A percentile compares a stretch with the other conserved stretches of the same genome.
Conservation (phyloP, 2,113 vertebrate genomes). For the Willisornis vidua region DNA sequence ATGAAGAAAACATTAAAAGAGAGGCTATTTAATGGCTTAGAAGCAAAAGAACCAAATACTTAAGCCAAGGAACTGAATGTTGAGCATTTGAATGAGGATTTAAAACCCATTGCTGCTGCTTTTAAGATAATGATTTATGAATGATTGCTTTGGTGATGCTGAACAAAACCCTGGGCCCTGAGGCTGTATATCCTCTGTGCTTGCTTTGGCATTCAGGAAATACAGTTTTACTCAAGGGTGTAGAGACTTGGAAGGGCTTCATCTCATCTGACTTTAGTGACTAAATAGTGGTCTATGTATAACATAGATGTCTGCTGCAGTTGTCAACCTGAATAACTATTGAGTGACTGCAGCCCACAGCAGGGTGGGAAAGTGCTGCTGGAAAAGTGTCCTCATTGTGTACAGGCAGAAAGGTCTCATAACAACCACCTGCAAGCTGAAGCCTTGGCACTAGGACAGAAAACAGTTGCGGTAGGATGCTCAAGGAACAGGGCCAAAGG, state of each 20-base stretch:
- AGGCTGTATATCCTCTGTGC: background rate
- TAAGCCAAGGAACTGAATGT: background rate
- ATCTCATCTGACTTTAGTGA: background rate
- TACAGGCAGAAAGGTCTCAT: background rate
- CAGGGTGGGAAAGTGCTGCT: background rate
- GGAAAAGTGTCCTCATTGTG: background rate
- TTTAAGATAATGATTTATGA: slow-evolving; percentile 17
- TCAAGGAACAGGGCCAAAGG: background rate
- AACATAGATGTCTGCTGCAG: background rate
- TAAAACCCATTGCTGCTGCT: background rate
- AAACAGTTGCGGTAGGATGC: background rate
- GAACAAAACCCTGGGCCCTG: background rate
- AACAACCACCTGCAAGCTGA: background rate
- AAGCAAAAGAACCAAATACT: background rate
- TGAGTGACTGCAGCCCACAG: background rate
- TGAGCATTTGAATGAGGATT: background rate
- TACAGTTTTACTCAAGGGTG: background rate
- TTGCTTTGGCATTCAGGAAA: background rate
- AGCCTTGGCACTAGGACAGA: background rate
- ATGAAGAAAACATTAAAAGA: background rate
- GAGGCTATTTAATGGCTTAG: slow-evolving; percentile 9
- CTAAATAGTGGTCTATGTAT: background rate
- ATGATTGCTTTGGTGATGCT: background rate
- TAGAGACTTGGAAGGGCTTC: background rate
- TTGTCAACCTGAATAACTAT: background rate